Evolutionary conservation across 2,888 invertebrate species (phyloP).

Genomic region (Gymnosoma rotundatum): DNA sequence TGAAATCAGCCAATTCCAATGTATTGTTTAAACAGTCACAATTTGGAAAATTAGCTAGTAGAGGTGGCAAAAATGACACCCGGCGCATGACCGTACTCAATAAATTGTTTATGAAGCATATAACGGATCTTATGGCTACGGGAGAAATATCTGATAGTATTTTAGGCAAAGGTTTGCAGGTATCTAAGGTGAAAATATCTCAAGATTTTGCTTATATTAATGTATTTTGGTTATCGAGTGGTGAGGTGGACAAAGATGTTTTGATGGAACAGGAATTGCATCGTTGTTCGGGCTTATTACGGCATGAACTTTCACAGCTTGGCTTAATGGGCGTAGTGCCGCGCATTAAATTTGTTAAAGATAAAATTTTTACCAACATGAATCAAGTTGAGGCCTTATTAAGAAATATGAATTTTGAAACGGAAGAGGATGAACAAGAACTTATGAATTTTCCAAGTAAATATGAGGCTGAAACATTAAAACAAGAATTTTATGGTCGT

Average conservation of each 20-base stretch:
- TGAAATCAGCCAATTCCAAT: conserved; percentile 3
- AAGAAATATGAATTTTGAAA: conserved; percentile 86
- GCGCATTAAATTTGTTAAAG: conserved; percentile 88
- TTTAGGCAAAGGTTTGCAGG: conserved; percentile 86
- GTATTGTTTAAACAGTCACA: conserved; percentile 72
- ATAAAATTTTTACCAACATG: conserved; percentile 84
- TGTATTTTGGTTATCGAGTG: conserved; percentile 88
- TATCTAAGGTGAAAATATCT: conserved; percentile 87
- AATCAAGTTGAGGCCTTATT: conserved; percentile 86
- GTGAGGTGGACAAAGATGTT: conserved; percentile 76
- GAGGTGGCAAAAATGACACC: conserved; percentile 82
- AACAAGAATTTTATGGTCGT: conserved; percentile 68
- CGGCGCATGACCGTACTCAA: conserved; percentile 88
- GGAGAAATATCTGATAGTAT: conserved; percentile 86
- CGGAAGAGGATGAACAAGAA: conserved; percentile 83
- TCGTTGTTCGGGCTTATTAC: conserved; percentile 84
- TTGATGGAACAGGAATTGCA: conserved; percentile 84
- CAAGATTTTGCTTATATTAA: conserved; percentile 86
- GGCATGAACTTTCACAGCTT: conserved; percentile 89
- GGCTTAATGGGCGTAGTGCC: conserved; percentile 90
- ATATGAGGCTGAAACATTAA: conserved; percentile 51
- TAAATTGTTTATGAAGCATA: conserved; percentile 90
- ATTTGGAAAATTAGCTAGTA: conserved; percentile 69
- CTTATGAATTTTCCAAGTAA: conserved; percentile 22
- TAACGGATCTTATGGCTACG: conserved; percentile 90